Evolutionary conservation across 2,888 invertebrate genomes (phyloP).

Genomic region (Erebia aethiops): DNA sequence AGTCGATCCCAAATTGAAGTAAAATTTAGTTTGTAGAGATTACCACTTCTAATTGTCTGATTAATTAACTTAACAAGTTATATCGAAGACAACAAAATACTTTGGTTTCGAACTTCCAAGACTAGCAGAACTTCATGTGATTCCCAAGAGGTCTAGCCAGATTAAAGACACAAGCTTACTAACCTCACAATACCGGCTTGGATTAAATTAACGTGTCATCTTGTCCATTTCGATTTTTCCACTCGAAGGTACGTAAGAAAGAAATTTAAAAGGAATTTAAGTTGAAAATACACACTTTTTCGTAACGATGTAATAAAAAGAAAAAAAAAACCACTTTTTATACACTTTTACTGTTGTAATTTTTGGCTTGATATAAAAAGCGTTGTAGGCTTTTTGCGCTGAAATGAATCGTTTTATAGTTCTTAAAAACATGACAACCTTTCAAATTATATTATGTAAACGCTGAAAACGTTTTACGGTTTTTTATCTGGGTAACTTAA

Average conservation of each 20-base stretch:
- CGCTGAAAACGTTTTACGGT: conserved; percentile 1
- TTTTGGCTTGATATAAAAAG: conserved; percentile 11
- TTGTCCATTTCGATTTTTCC: background rate
- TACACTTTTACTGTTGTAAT: conserved; percentile 1
- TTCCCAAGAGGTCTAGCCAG: background rate
- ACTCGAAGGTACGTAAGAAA: background rate
- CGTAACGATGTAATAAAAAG: background rate
- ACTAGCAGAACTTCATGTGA: background rate
- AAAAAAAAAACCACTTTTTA: background rate
- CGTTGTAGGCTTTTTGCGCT: conserved; percentile 10
- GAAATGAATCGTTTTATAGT: conserved; percentile 16
- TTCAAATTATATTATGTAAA: conserved; percentile 14
- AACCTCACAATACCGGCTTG: background rate
- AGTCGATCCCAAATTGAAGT: background rate
- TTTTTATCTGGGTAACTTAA: conserved; percentile 2
- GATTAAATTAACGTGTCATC: conserved; percentile 5
- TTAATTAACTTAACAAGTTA: background rate
- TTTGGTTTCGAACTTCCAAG: background rate
- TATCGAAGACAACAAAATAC: background rate
- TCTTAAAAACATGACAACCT: conserved; percentile 13
- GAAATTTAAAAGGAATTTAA: conserved; percentile 1
- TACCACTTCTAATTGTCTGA: background rate
- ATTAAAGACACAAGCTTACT: conserved; percentile 2
- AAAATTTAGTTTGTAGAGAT: background rate
- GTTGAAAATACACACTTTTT: conserved; percentile 5